These are phyloP conservation scores for Meloe dianella DNA, from an alignment of 2,888 invertebrate genomes.

Conservation along the genomic window DNA sequence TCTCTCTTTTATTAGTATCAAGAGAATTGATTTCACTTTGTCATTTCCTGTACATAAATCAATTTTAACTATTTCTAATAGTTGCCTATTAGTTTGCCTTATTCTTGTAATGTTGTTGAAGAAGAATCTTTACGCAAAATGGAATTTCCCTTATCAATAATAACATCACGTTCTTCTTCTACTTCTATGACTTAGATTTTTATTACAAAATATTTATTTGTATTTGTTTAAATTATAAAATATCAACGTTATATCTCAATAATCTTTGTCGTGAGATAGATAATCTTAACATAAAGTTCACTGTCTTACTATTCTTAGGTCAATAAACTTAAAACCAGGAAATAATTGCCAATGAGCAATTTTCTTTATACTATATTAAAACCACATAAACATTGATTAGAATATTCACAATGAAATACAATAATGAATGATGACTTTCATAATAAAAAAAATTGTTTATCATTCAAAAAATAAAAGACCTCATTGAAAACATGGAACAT, in stretches of 20 bases:
- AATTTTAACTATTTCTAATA: not conserved
- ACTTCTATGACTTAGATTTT: not conserved
- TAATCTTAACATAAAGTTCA: constrained; percentile 7
- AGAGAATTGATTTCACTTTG: no score
- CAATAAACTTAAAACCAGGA: constrained; percentile 6
- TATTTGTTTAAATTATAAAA: not conserved
- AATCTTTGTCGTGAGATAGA: constrained; percentile 4
- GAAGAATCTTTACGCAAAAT: constrained; percentile 1
- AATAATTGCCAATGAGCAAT: not conserved
- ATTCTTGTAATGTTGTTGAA: not conserved
- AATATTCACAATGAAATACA: not conserved
- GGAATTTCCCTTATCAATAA: not conserved
- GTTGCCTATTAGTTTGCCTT: not conserved
- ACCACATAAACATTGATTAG: no score
- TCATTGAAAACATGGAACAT: no score
- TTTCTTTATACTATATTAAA: no score
- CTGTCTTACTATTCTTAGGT: constrained; percentile 1
- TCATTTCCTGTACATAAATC: no score
- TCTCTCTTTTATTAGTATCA: not conserved
- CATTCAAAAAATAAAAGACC: no score
- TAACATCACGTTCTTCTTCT: not conserved
- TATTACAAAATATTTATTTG: not conserved
- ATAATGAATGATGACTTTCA: not conserved
- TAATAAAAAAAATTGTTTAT: no score
- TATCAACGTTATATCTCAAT: not conserved